Evolutionary conservation across 2,113 vertebrate genomes (phyloP), one percentile per base, ranked within the genome.

Genomic region (Argyrosomus japonicus): DNA sequence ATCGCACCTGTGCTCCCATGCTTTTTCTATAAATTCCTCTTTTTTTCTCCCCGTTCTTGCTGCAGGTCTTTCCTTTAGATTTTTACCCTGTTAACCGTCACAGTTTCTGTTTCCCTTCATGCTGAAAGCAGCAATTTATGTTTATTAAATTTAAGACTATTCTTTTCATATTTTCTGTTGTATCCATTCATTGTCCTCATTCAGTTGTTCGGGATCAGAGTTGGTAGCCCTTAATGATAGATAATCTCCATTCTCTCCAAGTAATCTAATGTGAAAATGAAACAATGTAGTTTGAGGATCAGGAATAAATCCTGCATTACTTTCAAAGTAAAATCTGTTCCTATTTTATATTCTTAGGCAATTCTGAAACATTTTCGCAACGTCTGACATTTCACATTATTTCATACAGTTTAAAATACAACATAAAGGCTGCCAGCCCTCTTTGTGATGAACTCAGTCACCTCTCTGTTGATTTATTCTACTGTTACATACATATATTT

Each of bases 1-100:
- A 75, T 68, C 64, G 32, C 91, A 93, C 90, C 90, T 91, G 93
- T 74, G 87, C 84, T 88, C 87, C 81, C n/a, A 0, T 45, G 32
- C 58, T 82, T 68, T 85, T 81, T 76, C 87, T 74, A 68, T 84
- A 72, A 81, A 77, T 80, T 71, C 27, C 9, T 21, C 47, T 81
- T 54, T 57, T 60, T 45, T 58, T 19, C 29, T n/a, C 4, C 53
- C 5, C 72, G 5, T n/a, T 21, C 18, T 56, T 3, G 6, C 50
- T 45, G 36, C 73, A 13, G 56, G 19, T 69, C 23, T 74, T 62
- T 73, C 67, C 81, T 79, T 60, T 18, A 29, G 18, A 68, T 32
- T 69, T 71, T 51, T 17, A 19, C 23, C 5, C 13, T 36, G 53
- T 64, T 45, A 54, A 23, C 54, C 19, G 29, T 36, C 58, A 43